These are phyloP conservation scores for Sesia bembeciformis DNA, from an alignment of 2,888 invertebrate species.

Conservation along the genomic window DNA sequence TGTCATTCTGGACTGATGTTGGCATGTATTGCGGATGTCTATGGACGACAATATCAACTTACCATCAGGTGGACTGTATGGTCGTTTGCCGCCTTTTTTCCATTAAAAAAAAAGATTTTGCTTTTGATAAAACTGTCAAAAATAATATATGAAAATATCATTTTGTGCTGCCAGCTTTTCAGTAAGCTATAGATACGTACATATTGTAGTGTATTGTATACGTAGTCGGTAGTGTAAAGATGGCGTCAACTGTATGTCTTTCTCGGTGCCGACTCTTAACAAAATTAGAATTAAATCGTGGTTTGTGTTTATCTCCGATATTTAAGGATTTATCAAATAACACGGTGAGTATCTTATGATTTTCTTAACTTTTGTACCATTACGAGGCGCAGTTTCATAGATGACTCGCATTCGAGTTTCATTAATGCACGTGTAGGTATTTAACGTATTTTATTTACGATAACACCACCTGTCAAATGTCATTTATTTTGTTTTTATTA, in stretches of 20 bases:
- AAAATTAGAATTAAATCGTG: constrained; percentile 76
- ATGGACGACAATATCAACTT: no score
- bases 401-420: constrained; percentile 38
- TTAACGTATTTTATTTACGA: constrained; percentile 32
- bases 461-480: constrained; percentile 56
- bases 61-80: no score
- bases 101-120: no score
- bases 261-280: constrained; percentile 75
- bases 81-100: no score
- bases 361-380: constrained; percentile 20
- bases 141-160: no score
- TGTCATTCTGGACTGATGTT: no score
- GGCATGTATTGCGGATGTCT: no score
- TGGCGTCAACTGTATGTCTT: constrained; percentile 77
- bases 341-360: constrained; percentile 49
- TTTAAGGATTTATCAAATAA: constrained; percentile 66
- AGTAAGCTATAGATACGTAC: no score
- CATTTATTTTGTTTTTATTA: constrained; percentile 22
- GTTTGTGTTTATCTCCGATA: constrained; percentile 69
- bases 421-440: constrained; percentile 44
- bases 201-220: no score
- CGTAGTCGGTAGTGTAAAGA: constrained; percentile 49
- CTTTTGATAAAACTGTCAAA: no score
- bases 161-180: no score
- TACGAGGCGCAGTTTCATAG: constrained; percentile 32